phyloP scores from a whole-genome alignment of 2,888 invertebrate genomes.

The Osedax fenrisi region DNA sequence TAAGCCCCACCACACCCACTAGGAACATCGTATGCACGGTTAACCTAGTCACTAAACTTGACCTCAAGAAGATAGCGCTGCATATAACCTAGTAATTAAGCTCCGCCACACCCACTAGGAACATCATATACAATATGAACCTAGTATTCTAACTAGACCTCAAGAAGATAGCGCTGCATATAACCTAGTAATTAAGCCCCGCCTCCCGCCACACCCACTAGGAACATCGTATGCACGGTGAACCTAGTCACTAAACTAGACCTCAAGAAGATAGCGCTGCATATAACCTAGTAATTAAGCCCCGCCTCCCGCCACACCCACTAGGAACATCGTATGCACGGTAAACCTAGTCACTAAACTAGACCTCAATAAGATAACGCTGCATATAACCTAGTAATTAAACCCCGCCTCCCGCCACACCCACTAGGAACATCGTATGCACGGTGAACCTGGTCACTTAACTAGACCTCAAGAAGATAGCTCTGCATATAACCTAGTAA shows the following conservation, averaged over 20 bases:
- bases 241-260: slow-evolving; percentile 84
- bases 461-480: slow-evolving; percentile 88
- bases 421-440: slow-evolving; percentile 83
- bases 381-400: too few species aligned
- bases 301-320: too few species aligned
- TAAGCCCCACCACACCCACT: too few species aligned
- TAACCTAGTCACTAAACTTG: neutral
- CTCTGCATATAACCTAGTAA: too few species aligned
- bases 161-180: slow-evolving; percentile 13
- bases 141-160: neutral
- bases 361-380: slow-evolving; percentile 87
- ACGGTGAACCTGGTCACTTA: slow-evolving; percentile 88
- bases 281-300: too few species aligned
- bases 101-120: too few species aligned
- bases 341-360: slow-evolving; percentile 84
- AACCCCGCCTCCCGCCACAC: too few species aligned
- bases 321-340: slow-evolving; percentile 95
- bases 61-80: neutral
- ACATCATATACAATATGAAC: too few species aligned
- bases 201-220: too few species aligned
- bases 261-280: slow-evolving; percentile 86
- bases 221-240: slow-evolving; percentile 95
- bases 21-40: too few species aligned
- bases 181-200: too few species aligned
- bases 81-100: too few species aligned